These are phyloP conservation scores for Acropora yongei DNA, from an alignment of 64 coral and sea anemone species.

Conservation along the genomic window DNA sequence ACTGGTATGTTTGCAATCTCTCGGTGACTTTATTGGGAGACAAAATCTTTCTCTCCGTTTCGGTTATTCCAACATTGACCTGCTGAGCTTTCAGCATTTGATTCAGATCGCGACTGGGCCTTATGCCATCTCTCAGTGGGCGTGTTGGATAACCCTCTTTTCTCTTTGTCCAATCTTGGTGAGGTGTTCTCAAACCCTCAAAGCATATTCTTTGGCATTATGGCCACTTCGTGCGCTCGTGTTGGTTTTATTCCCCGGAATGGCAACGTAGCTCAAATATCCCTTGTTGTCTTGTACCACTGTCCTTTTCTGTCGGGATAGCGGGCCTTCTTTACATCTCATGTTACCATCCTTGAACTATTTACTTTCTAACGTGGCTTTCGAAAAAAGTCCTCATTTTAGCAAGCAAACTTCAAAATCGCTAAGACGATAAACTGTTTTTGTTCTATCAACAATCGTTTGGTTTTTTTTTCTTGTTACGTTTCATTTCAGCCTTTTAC, in stretches of 20 bases:
- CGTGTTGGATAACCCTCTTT: background rate
- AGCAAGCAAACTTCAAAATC: no score
- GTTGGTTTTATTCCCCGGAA: background rate
- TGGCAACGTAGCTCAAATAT: background rate
- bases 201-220: background rate
- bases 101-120: background rate
- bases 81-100: conserved; percentile 22
- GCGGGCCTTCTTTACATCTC: background rate
- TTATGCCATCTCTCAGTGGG: conserved; percentile 18
- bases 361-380: no score
- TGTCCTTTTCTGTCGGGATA: background rate
- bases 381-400: no score
- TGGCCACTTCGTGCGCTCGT: no score
- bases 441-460: no score
- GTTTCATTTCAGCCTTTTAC: no score
- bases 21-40: background rate
- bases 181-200: background rate
- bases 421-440: no score
- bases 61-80: background rate
- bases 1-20: conserved; percentile 10
- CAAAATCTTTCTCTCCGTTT: conserved; percentile 18
- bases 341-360: background rate
- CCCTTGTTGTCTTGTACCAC: background rate
- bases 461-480: no score
- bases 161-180: background rate